Evolutionary conservation across 2,113 vertebrate species (phyloP), one percentile per base, ranked within the genome.

Genomic region (Odontesthes bonariensis): DNA sequence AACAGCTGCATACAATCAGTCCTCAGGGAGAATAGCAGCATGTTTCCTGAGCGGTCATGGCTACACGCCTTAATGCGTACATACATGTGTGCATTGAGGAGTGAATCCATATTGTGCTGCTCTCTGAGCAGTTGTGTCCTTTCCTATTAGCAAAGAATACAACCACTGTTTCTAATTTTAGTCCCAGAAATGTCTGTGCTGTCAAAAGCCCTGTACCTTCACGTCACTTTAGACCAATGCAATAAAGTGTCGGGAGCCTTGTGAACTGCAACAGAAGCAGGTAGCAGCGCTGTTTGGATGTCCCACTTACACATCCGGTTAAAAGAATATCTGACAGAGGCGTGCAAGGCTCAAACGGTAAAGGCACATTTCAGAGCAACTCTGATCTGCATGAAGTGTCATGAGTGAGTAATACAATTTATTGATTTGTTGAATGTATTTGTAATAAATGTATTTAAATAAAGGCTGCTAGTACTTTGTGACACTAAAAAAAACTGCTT

Each of bases 141-240:
- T 54, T 77, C n/a, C 20, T 73, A 57, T 86, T 82, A 84, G 46
- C 46, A 60, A 22, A 17, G 10, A 33, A 77, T 64, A 56, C 19
- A 44, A 33, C 14, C 46, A n/a, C 40, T 9, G 6, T 67, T 55
- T 86, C 83, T 81, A 88, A 72, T 68, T 85, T 86, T 73, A 85
- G 58, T 55, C 38, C 27, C 46, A 49, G 60, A 78, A 54, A 81
- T 23, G 16, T 35, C 16, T 60, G 42, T 38, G 46, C 75, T 83
- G 77, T 77, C 77, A 64, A 60, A 75, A 87, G 54, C 33, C 52
- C 49, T 88, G 65, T 69, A 74, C 69, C 22, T 42, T 83, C 27
- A 19, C 65, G 72, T 78, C 76, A 57, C 23, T 67, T 73, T 17
- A 63, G 23, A 55, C 5, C 1, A 0, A 33, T 38, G 47, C 58